Conservation (phyloP, 1,140 invertebrate species). For the Apis florea region DNA sequence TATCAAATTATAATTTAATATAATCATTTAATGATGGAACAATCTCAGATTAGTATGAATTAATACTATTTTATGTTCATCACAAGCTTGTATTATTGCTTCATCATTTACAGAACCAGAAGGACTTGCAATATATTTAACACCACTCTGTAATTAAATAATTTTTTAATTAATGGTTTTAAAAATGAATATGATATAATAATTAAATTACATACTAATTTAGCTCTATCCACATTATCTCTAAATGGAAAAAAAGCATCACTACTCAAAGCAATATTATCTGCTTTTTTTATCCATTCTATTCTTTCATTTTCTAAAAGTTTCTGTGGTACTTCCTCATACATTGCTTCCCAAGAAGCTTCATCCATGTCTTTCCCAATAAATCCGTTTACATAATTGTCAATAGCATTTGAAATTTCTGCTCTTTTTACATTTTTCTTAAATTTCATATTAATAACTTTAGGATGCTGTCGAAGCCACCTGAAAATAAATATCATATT, state of each 20-base stretch:
- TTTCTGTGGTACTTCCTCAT: conserved; percentile 87
- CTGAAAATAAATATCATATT: conserved; percentile 65
- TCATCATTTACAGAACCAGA: conserved; percentile 96
- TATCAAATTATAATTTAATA: neutral
- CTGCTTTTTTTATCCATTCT: conserved; percentile 90
- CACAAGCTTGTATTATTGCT: conserved; percentile 94
- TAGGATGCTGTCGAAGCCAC: conserved; percentile 97
- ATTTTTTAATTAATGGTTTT: conserved; percentile 6
- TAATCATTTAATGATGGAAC: conserved; percentile 93
- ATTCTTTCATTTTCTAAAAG: conserved; percentile 86
- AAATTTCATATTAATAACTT: conserved; percentile 92
- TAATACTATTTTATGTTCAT: conserved; percentile 94
- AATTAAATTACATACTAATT: conserved; percentile 84
- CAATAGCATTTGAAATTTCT: conserved; percentile 97
- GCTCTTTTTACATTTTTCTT: conserved; percentile 94
- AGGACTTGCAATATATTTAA: conserved; percentile 95
- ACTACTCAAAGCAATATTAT: conserved; percentile 95
- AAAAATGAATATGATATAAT: neutral
- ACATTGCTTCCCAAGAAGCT: conserved; percentile 85
- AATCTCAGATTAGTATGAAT: conserved; percentile 95
- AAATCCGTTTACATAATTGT: conserved; percentile 96
- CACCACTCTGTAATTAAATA: conserved; percentile 90
- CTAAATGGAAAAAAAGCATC: conserved; percentile 99
- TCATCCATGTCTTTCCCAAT: conserved; percentile 88
- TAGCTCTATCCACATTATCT: conserved; percentile 97